Evolutionary conservation across 2,113 vertebrate species (phyloP), one percentile per base, ranked within the genome.

Genomic region (Nesogale talazaci): DNA sequence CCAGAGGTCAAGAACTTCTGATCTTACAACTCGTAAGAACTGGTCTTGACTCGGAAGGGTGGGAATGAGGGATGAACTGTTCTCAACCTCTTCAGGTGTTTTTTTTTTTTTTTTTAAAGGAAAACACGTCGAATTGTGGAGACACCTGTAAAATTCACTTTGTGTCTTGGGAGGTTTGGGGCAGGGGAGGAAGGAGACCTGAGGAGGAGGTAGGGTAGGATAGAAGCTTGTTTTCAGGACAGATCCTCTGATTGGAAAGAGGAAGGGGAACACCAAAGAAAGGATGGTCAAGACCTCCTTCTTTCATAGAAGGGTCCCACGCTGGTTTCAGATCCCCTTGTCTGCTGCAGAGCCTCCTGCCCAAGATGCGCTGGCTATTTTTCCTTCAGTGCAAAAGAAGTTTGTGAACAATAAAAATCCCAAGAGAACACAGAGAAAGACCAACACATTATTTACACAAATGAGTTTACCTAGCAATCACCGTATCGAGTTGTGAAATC

Each of bases 331-430:
- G 75, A 86, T 94, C 34, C 29, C 88, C 94, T 93, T 97, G 92
- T 95, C 93, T 96, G 95, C 36, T 95, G 95, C 40, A 12, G 95
- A 96, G 94, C 85, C 88, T 97, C 85, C 76, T 89, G 93, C 95
- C 95, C 95, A 97, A 93, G 90, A 97, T 92, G 91, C 96, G 97
- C 98, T 96, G 96, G 96, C 95, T 97, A 92, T 94, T 97, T 96
- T 97, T 85, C 36, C 29, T 34, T 72, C 91, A 86, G 85, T n/a
- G n/a, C n/a, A n/a, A n/a, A n/a, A n/a, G n/a, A n/a, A n/a, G n/a
- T n/a, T n/a, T n/a, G n/a, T n/a, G 98, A 98, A 98, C 98, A 98
- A 97, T 95, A 91, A 95, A 95, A 97, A 97, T 95, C 96, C 94
- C 96, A 97, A 97, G 97, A 97, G 94, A 96, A 97, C 94, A 77